These are phyloP conservation scores for Loxodonta africana DNA, from an alignment of 2,113 vertebrate genomes.

Conservation along the genomic window DNA sequence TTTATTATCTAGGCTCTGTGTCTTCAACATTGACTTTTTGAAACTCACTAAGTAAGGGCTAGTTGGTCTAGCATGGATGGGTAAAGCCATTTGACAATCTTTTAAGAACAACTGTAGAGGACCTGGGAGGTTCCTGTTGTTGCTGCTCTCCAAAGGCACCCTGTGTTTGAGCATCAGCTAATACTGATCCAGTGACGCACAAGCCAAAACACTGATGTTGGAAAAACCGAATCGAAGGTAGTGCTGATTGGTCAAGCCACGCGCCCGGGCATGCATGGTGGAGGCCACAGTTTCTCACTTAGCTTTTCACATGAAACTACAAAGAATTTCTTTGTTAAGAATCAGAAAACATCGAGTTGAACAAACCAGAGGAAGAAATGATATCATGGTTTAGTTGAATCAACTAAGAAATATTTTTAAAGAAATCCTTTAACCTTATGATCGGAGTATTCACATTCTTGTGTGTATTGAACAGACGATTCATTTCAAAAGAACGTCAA, in stretches of 20 bases:
- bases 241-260: slow-evolving; percentile 13
- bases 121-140: not conserved
- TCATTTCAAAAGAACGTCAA: slow-evolving; percentile 57
- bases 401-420: slow-evolving; percentile 71
- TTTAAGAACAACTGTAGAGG: not conserved
- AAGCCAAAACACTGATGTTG: not conserved
- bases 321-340: slow-evolving; percentile 79
- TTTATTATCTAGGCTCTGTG: not conserved
- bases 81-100: not conserved
- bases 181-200: not conserved
- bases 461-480: slow-evolving; percentile 1
- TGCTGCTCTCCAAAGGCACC: not conserved
- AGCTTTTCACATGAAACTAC: slow-evolving; percentile 56
- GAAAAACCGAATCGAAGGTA: slow-evolving; percentile 45
- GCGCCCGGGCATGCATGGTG: not conserved
- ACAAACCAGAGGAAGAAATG: slow-evolving; percentile 73
- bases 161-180: slow-evolving; percentile 40
- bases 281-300: slow-evolving; percentile 48
- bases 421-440: slow-evolving; percentile 61
- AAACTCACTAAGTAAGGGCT: not conserved
- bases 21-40: not conserved
- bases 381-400: slow-evolving; percentile 76
- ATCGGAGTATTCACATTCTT: slow-evolving; percentile 9
- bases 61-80: not conserved
- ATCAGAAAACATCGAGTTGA: slow-evolving; percentile 42